Percentiles rank a stretch among this genome's conserved stretches.
These are phyloP conservation scores for Pammene aurita DNA, from an alignment of 2,888 invertebrate species.

Conservation along the genomic window DNA sequence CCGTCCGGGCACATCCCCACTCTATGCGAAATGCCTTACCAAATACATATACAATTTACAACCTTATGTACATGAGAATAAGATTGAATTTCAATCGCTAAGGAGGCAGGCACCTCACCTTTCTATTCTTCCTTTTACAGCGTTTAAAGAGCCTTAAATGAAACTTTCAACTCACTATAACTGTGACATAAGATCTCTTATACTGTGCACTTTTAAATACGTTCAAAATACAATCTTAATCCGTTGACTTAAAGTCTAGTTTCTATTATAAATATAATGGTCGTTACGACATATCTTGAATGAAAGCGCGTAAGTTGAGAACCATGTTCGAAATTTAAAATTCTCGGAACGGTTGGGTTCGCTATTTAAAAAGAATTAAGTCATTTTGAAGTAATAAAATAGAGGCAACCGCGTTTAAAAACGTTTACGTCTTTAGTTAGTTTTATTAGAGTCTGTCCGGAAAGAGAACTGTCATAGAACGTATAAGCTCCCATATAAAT, in stretches of 20 bases:
- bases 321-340: conserved; percentile 37
- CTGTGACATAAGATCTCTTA: conserved; percentile 37
- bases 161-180: conserved; percentile 34
- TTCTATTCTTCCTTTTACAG: conserved; percentile 41
- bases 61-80: not conserved
- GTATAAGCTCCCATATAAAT: no score
- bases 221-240: not conserved
- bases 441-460: no score
- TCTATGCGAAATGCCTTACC: conserved; percentile 35
- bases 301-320: conserved; percentile 26
- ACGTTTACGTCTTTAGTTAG: not conserved
- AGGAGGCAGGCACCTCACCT: conserved; percentile 8
- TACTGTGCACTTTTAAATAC: conserved; percentile 11
- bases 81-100: not conserved
- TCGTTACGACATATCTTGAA: not conserved
- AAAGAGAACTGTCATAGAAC: no score
- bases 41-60: not conserved
- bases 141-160: conserved; percentile 30
- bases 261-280: not conserved
- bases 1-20: conserved; percentile 30
- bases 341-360: conserved; percentile 35
- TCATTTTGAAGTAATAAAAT: conserved; percentile 36
- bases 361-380: conserved; percentile 41
- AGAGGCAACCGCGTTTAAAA: conserved; percentile 18
- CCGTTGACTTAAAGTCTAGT: not conserved